Evolutionary conservation across 2,113 vertebrate genomes (phyloP), one percentile per base, ranked within the genome.

Genomic region (Malurus melanocephalus): DNA sequence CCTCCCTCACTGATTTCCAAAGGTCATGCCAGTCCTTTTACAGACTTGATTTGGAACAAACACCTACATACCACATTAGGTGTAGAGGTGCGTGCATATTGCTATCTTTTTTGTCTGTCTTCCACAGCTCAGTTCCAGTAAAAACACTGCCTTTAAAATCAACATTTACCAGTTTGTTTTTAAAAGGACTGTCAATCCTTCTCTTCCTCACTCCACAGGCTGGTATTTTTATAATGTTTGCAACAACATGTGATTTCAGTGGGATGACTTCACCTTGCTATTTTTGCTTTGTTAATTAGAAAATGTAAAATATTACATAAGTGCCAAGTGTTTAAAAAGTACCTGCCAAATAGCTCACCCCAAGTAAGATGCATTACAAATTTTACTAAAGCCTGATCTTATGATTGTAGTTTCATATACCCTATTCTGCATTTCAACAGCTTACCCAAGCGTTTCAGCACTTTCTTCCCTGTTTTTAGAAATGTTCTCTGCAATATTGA

Each of bases 251-350:
- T 62, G 71, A 93, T 91, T 95, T 91, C 79, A 93, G 82, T n/a
- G 24, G 61, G 52, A 85, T 95, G 79, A 94, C 72, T 80, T 96
- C 89, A 92, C 76, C 60, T 96, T 71, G 48, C 87, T 96, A 93
- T 93, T 95, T 93, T 71, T 93, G 92, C 43, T 94, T 87, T 94
- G 87, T 51, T 87, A 93, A 85, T 90, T 93, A 90, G 65, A 95
- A 94, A 95, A 95, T 53, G 40, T 91, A 87, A 87, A 83, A 57
- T 87, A 80, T 80, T 84, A 89, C 85, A 18, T 85, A 95, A 92
- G 85, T 83, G 82, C 72, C 89, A 92, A 95, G 38, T 24, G 21
- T 80, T 87, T 85, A 82, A 80, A 94, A 85, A 80, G 52, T 74
- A 74, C 42, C 76, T 92, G 87, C 55, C 79, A 92, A 87, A 71